Evolutionary conservation across 2,888 invertebrate species (phyloP), one percentile per base, ranked within the genome.

Genomic region (Napeogenes sylphis): DNA sequence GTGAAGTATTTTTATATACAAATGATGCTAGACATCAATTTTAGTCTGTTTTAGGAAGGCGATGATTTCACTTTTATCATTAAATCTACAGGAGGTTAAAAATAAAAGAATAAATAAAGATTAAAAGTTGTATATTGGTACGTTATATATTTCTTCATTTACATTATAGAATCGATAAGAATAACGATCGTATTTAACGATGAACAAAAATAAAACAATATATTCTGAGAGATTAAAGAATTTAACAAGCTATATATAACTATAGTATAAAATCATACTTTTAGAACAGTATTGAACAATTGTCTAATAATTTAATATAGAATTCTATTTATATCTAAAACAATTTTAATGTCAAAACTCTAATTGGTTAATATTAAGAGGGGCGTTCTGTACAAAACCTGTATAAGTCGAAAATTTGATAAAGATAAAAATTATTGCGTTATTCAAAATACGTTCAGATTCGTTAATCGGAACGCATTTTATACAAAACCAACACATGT

Each of bases 51-150:
- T 38, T 6, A 6, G 38, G 38, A 8, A 8, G 38, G 3, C 0
- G 38, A 8, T 21, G 21, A 21, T 21, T 21, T 21, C 21, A 21
- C 21, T 21, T 21, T 21, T 21, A 21, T 21, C 21, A 21, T 21
- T 21, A 21, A 21, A 35, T 2, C 35, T 35, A 35, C 35, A 12
- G 10, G 45, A n/a, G 13, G 6, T 10, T 35, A 45, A 10, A 66
- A 76, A 63, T 63, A 61, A 84, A 84, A 83, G 75, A 69, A 75
- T 61, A 35, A 33, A 64, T 70, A 88, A 90, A 90, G 90, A 90
- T 90, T 90, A 87, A 89, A 90, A 89, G 87, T 90, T 90, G 90
- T 90, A 90, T 90, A 90, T 89, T 90, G 90, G 90, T 90, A 90
- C 89, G 87, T 90, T 90, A 89, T 90, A 90, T 90, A 89, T 85